These are phyloP conservation scores for Pachycephus smyrnensis DNA, from an alignment of 2,888 invertebrate species.

Conservation along the genomic window DNA sequence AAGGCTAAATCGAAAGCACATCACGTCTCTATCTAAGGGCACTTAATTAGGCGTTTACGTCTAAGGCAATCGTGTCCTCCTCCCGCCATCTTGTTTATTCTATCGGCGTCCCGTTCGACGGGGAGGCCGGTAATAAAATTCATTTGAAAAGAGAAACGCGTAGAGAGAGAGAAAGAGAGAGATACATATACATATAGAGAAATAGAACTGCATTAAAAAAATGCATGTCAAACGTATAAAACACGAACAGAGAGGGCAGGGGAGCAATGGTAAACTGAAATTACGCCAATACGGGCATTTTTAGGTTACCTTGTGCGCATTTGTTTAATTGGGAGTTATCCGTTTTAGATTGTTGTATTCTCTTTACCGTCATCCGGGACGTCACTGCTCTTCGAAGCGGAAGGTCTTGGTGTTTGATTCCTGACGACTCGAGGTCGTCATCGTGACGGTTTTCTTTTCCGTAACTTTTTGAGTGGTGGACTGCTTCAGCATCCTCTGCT, in stretches of 20 bases:
- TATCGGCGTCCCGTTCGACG: neutral
- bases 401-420: slow-evolving; percentile 70
- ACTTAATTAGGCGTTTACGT: slow-evolving; percentile 40
- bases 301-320: neutral
- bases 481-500: slow-evolving; percentile 76
- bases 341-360: neutral
- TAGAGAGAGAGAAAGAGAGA: too few species aligned
- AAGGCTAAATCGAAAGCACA: slow-evolving; percentile 4
- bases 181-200: neutral
- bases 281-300: neutral
- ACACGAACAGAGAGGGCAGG: neutral
- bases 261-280: neutral
- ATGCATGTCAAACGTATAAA: neutral
- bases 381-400: slow-evolving; percentile 52
- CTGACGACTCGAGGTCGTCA: slow-evolving; percentile 73
- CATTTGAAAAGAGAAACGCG: neutral
- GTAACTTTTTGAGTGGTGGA: slow-evolving; percentile 78
- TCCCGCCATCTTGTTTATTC: neutral
- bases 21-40: slow-evolving; percentile 49
- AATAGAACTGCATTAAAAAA: neutral
- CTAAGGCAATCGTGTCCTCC: neutral
- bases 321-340: neutral
- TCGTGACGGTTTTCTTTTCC: slow-evolving; percentile 77
- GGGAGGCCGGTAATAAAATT: neutral
- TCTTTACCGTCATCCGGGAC: neutral